phyloP scores from a whole-genome alignment of 2,113 vertebrate genomes.

The Lathamus discolor region DNA sequence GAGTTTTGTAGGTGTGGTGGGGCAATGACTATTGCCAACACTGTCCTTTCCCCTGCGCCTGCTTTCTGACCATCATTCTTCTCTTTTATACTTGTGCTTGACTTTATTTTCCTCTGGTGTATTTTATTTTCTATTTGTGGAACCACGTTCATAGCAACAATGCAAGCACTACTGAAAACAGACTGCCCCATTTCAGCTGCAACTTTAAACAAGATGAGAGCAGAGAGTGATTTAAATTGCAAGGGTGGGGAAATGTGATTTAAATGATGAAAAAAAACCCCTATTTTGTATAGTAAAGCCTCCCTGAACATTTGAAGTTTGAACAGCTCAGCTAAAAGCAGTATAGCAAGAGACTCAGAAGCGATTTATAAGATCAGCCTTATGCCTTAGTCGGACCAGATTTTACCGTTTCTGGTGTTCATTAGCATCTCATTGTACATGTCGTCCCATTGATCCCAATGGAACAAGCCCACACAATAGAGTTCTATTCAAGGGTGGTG shows the following conservation, averaged over 20 bases:
- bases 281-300: background rate
- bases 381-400: background rate
- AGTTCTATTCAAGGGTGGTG: conserved; percentile 57
- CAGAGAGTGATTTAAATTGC: background rate
- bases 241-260: background rate
- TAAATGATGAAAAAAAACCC: background rate
- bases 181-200: background rate
- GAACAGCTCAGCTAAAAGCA: background rate
- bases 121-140: conserved; percentile 60
- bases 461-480: conserved; percentile 68
- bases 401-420: conserved; percentile 56
- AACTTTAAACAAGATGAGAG: conserved; percentile 29
- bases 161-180: background rate
- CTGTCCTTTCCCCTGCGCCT: background rate
- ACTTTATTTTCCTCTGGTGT: conserved; percentile 46
- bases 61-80: conserved; percentile 30
- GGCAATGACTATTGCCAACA: background rate
- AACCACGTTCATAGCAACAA: conserved; percentile 39
- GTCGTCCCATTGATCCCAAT: conserved; percentile 60
- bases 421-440: conserved; percentile 68
- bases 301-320: background rate
- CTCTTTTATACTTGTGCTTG: conserved; percentile 7
- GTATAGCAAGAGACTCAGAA: background rate
- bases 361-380: background rate
- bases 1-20: background rate